These are phyloP conservation scores for Meandrina meandrites DNA, from an alignment of 92 coral and sea anemone genomes.

Conservation along the genomic window DNA sequence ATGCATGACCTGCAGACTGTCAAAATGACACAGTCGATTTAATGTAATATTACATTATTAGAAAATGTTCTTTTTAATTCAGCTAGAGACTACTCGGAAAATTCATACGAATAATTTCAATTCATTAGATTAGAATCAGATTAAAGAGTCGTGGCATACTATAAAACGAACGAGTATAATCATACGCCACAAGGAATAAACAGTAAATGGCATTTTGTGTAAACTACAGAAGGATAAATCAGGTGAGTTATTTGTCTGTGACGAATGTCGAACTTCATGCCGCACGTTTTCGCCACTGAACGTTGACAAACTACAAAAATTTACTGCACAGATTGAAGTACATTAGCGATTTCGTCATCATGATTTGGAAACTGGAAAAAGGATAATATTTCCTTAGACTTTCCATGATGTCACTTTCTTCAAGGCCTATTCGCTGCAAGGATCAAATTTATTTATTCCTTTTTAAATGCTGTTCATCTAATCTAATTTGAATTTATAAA, in stretches of 20 bases:
- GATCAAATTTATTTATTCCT: not conserved
- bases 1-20: slow-evolving; percentile 95
- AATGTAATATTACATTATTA: not conserved
- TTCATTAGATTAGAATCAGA: not conserved
- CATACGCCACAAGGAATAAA: too few species aligned
- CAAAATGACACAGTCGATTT: not conserved
- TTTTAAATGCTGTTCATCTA: not conserved
- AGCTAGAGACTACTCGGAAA: not conserved
- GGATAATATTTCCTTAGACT: not conserved
- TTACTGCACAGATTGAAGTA: not conserved
- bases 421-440: not conserved
- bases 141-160: not conserved
- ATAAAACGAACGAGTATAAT: too few species aligned
- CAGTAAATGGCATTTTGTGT: too few species aligned
- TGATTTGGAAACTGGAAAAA: not conserved
- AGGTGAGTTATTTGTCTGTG: too few species aligned
- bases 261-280: too few species aligned
- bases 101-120: not conserved
- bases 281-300: too few species aligned
- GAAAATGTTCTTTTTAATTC: not conserved
- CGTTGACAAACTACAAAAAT: not conserved
- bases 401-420: too few species aligned
- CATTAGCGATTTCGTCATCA: not conserved
- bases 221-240: too few species aligned
- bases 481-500: not conserved